Base-by-base conservation (phyloP, 2,888 invertebrate species). In the Hyppa rectilinea region DNA sequence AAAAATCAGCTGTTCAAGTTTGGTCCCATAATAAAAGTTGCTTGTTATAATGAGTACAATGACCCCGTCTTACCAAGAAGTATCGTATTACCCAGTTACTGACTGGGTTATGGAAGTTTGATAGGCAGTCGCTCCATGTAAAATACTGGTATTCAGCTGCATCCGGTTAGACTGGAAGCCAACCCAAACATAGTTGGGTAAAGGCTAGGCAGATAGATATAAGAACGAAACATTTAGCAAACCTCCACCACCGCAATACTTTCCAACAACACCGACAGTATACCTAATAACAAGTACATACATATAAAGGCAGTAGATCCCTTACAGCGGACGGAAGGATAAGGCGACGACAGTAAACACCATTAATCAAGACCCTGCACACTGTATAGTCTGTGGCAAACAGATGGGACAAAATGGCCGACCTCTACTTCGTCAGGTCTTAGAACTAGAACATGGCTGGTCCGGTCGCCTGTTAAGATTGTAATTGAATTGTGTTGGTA, bases 291-390 rank as follows among this genome's bases (percentile, higher is more conserved):
- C 5, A n/a, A 45, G 34, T 52, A 58, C 26, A 26, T 23, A 64
- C n/a, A n/a, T n/a, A 14, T 26, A 45, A 31, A 47, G 34, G 36
- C 55, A 56, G 66, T 55, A 66, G 49, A 65, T 72, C 53, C 59
- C 31, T 63, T 59, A 60, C 38, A 49, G 47, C 53, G 34, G 20
- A 31, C 53, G 79, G 71, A 77, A 73, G 82, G 82, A 73, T 69
- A 72, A 56, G 52, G 52, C 73, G 66, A 23, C 47, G 72, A 66
- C 75, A 69, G 64, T 71, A 63, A 65, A 80, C 56, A 77, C 70
- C 70, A 75, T 83, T 84, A 84, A 82, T 83, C 83, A 84, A 31
- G 38, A 43, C 61, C 66, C 77, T 67, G 52, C 68, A 66, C 61
- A 68, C 77, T 67, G 52, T 71, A 66, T 50, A 71, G 75, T 55